Base-by-base conservation (phyloP, 2,113 vertebrate species). In the Cochlearius cochlearius region DNA sequence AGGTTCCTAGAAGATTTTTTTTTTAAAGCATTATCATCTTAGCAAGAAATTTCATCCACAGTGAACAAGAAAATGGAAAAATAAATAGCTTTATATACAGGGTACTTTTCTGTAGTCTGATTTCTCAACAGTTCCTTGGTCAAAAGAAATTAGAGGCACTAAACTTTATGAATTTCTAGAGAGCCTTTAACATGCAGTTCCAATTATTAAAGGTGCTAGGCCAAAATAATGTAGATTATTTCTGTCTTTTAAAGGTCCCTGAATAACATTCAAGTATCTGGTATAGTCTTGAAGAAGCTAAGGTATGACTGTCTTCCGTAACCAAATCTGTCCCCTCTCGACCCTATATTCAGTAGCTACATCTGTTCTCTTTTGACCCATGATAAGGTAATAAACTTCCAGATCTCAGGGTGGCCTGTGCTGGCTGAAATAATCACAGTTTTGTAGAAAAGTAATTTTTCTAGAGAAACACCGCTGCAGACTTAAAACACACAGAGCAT, bases 291-390 rank as follows among this genome's bases (percentile, higher is more conserved):
- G 55, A 86, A 86, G 75, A 75, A 74, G 50, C 12, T 71, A n/a
- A 66, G 38, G 27, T 76, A 36, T 50, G 64, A 27, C 64, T 82
- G 38, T 45, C 26, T 84, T 64, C 50, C 3, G 0, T 64, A 77
- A 77, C 39, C 17, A 85, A 73, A 91, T 86, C 47, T 86, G 30
- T 92, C 91, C 81, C 91, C 86, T 95, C 78, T 82, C 1, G 3
- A 91, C 78, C 50, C 49, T 74, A 2, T 12, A 55, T 87, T 85
- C 58, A 55, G 76, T 36, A 87, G 52, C 69, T 95, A 85, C 89
- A 96, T 87, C 91, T 96, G 91, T 91, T 95, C 87, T 93, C 38
- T 88, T 88, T 77, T 88, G 95, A 96, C 71, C 94, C 73, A 9
- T 64, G 64, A 21, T 62, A 75, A 89, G 58, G 58, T 59, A 94